Base-by-base conservation (phyloP, 2,888 invertebrate genomes). In the Parnassius orleans region DNA sequence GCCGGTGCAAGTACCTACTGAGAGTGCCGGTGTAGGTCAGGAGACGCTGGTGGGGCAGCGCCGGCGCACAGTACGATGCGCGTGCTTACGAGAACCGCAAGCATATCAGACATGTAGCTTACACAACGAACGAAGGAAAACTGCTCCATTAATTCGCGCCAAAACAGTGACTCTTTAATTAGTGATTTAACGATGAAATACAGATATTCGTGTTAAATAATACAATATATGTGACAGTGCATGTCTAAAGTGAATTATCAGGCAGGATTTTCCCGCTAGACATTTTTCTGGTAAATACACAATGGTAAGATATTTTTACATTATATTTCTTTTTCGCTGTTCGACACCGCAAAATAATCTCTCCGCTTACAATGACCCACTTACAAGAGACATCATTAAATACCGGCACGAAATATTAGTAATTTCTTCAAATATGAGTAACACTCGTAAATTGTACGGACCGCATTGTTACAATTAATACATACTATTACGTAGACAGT, bases 11-110 rank as follows among this genome's bases (percentile, higher is more conserved):
- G 78, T 74, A 33, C 33, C 33, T 33, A 78, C 77, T 72, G 72
- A 76, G 74, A 69, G 47, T 47, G 47, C 78, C 77, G 85, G 86
- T 89, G 87, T 90, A 87, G 89, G 90, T 90, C 90, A 87, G 80
- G 79, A 72, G 79, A 75, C 70, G 69, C 73, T 77, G 80, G 85
- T 74, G 86, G 86, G 84, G 83, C 69, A 65, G 72, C 75, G 68
- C 67, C 60, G 51, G 60, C 61, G 69, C 74, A 68, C 86, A 89
- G 86, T 88, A 75, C 81, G 79, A 74, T 73, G 52, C 60, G 60
- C 60, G 63, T 53, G 78, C 76, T 77, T 79, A 72, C 83, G 74
- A 76, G 75, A 73, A 80, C 73, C 84, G 86, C 84, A 84, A 80
- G 83, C 77, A 79, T 70, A 72, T 60, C 73, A 79, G 81, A 78